These are phyloP conservation scores for Bursaphelenchus okinawaensis DNA, from an alignment of 2,888 invertebrate species.

Conservation along the genomic window DNA sequence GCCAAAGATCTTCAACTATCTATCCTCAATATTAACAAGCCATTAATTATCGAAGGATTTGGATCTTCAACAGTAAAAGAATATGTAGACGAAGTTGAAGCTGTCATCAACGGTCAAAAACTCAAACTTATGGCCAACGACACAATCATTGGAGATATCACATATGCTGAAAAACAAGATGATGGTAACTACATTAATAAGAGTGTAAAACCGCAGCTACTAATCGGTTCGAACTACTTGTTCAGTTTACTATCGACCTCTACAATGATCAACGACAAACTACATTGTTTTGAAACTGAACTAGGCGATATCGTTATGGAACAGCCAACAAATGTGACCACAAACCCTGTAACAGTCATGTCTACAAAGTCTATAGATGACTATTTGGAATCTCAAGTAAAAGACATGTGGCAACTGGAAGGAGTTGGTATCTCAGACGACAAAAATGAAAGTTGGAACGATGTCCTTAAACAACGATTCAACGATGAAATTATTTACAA, in stretches of 20 bases:
- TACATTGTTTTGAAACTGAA: neutral
- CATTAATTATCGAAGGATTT: neutral
- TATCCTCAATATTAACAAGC: neutral
- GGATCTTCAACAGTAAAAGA: neutral
- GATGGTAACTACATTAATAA: neutral
- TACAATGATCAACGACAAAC: neutral
- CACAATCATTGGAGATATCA: neutral
- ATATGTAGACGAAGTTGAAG: neutral
- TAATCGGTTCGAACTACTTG: neutral
- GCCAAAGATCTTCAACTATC: neutral
- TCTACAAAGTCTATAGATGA: no score
- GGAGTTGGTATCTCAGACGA: neutral
- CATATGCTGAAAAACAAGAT: neutral
- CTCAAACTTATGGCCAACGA: neutral
- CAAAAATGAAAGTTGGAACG: neutral
- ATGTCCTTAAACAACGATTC: neutral
- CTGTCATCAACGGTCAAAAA: no score
- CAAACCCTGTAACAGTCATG: neutral
- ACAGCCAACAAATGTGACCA: no score
- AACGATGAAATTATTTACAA: neutral
- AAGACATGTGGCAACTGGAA: neutral
- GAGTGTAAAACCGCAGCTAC: neutral
- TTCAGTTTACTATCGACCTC: neutral
- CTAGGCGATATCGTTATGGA: neutral
- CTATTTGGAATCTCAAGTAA: neutral